A percentile compares a stretch with the other conserved stretches of the same genome.
phyloP scores from a whole-genome alignment of 1,140 invertebrate species.

The Musca vetustissima region DNA sequence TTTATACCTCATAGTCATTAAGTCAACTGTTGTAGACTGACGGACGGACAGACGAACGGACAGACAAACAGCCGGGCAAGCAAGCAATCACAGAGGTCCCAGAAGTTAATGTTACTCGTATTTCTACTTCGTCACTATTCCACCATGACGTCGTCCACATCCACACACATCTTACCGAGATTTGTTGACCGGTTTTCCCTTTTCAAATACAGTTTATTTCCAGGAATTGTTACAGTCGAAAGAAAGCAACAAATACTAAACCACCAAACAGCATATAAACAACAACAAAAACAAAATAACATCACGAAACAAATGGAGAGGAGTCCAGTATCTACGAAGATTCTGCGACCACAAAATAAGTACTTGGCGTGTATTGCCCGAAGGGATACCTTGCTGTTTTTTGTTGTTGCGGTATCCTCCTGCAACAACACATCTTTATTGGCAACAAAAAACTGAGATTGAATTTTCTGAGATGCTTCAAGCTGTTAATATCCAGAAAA shows the following conservation, averaged over 20 bases:
- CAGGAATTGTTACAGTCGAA: conserved; percentile 16
- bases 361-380: neutral
- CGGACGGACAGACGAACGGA: neutral
- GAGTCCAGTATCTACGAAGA: too few relatives aligned
- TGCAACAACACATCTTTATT: neutral
- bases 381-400: conserved; percentile 1
- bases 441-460: conserved; percentile 11
- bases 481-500: too few relatives aligned
- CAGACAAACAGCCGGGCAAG: too few relatives aligned
- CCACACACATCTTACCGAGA: too few relatives aligned
- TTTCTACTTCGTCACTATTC: neutral
- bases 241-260: neutral
- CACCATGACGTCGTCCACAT: too few relatives aligned
- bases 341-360: neutral
- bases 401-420: neutral
- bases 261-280: neutral
- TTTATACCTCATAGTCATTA: conserved; percentile 13
- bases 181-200: conserved; percentile 18
- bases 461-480: neutral
- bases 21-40: conserved; percentile 15
- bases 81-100: too few relatives aligned
- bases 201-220: conserved; percentile 23
- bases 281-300: neutral
- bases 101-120: conserved; percentile 2
- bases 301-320: too few relatives aligned